phyloP scores from a whole-genome alignment of 2,797 vertebrate genomes.

The Acanthornis magna region DNA sequence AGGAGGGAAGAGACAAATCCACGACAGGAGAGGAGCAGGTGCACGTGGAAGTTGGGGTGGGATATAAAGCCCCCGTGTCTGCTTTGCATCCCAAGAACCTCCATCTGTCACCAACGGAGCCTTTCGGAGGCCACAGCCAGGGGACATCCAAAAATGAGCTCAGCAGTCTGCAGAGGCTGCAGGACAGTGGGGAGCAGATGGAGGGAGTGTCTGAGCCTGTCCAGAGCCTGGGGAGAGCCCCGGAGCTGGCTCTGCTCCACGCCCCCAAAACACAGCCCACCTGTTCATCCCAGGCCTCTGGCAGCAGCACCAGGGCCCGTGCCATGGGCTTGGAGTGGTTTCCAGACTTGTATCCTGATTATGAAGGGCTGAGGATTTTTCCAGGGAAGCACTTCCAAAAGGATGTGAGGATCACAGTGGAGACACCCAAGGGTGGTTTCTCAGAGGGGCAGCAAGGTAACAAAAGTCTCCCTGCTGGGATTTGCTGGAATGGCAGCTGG shows the following conservation, averaged over 20 bases:
- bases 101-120: neutral
- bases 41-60: neutral
- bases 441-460: constrained; percentile 54
- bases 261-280: neutral
- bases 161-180: neutral
- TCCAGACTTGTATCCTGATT: constrained; percentile 69
- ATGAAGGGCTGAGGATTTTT: constrained; percentile 39
- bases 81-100: neutral
- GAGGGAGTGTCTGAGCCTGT: neutral
- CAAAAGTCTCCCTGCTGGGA: neutral
- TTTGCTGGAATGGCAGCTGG: accelerated
- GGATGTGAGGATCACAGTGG: accelerated
- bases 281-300: neutral
- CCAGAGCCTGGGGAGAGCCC: neutral
- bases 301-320: neutral
- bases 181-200: neutral
- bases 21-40: neutral
- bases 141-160: neutral
- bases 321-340: constrained; percentile 74
- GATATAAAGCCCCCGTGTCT: neutral
- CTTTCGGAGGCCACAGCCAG: neutral
- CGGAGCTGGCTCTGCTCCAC: neutral
- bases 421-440: neutral
- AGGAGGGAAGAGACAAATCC: neutral
- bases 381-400: neutral